Evolutionary conservation across 2,888 invertebrate species (phyloP).

Genomic region (Hedychridium roseum): DNA sequence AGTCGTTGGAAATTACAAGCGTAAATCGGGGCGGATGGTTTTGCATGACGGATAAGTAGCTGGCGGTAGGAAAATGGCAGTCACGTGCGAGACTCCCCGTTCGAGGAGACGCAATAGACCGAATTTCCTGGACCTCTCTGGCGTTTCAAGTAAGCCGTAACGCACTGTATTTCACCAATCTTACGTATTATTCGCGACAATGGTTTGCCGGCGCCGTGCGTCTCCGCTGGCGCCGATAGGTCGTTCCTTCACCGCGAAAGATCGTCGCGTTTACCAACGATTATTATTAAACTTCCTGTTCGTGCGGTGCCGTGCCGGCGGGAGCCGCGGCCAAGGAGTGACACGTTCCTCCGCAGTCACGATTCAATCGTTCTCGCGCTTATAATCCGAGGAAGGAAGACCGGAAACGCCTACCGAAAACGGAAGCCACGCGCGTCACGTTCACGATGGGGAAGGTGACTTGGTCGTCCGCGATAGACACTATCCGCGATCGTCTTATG

Average conservation of each 20-base stretch:
- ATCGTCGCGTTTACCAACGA: conserved; percentile 14
- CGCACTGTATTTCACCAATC: background rate
- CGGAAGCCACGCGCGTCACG: conserved; percentile 48
- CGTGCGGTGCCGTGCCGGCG: too few species aligned
- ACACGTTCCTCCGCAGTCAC: too few species aligned
- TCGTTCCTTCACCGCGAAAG: conserved; percentile 9
- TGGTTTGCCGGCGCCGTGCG: background rate
- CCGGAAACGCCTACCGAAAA: conserved; percentile 50
- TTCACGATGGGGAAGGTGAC: conserved; percentile 29
- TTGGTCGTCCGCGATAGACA: too few species aligned
- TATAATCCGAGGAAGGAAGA: conserved; percentile 24
- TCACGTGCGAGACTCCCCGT: conserved; percentile 46
- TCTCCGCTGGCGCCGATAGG: background rate
- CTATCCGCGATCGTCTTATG: too few species aligned
- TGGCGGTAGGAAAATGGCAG: conserved; percentile 40
- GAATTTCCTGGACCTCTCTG: conserved; percentile 55
- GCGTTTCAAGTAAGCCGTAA: conserved; percentile 27
- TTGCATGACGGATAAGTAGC: too few species aligned
- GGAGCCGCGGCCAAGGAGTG: too few species aligned
- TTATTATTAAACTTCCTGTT: conserved; percentile 23
- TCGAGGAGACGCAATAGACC: conserved; percentile 51
- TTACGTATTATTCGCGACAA: background rate
- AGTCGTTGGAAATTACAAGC: too few species aligned
- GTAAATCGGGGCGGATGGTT: too few species aligned
- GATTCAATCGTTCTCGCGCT: conserved; percentile 27